A percentile compares a stretch with the other conserved stretches of the same genome.
phyloP scores from a whole-genome alignment of 92 coral and sea anemone genomes.

The Bergia puertoricense region DNA sequence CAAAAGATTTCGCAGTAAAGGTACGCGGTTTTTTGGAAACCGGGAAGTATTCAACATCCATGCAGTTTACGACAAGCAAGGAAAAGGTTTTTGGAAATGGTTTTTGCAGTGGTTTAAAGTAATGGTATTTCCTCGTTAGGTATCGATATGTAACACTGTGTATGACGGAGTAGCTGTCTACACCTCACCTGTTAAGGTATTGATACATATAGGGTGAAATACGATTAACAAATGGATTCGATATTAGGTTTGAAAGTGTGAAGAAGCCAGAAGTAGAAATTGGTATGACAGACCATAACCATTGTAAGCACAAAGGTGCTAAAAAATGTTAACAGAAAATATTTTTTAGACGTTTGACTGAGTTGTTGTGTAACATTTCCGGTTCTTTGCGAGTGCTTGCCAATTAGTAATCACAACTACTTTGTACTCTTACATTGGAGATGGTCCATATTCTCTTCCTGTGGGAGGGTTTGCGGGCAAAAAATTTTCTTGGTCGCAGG shows the following conservation, averaged over 20 bases:
- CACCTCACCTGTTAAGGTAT: neutral
- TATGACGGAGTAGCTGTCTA: constrained; percentile 9
- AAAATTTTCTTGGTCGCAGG: constrained; percentile 7
- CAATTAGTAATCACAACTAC: neutral
- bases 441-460: constrained; percentile 23
- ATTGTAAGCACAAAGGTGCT: neutral
- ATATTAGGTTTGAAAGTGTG: too few species aligned
- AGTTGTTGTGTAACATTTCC: neutral
- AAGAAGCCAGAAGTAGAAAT: neutral
- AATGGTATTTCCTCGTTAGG: neutral
- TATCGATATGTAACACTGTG: neutral
- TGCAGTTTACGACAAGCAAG: too few species aligned
- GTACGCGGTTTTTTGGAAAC: too few species aligned
- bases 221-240: neutral
- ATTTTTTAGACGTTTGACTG: neutral
- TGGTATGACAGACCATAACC: neutral
- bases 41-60: too few species aligned
- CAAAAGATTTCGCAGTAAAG: too few species aligned
- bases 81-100: neutral
- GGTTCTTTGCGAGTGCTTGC: neutral
- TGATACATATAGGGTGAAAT: neutral
- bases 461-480: constrained; percentile 21
- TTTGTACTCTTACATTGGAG: neutral
- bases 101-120: neutral
- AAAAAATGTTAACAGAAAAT: neutral